A percentile compares a stretch with the other conserved stretches of the same genome.
Evolutionary conservation across 2,113 vertebrate genomes (phyloP).

Genomic region (Apteryx owenii): DNA sequence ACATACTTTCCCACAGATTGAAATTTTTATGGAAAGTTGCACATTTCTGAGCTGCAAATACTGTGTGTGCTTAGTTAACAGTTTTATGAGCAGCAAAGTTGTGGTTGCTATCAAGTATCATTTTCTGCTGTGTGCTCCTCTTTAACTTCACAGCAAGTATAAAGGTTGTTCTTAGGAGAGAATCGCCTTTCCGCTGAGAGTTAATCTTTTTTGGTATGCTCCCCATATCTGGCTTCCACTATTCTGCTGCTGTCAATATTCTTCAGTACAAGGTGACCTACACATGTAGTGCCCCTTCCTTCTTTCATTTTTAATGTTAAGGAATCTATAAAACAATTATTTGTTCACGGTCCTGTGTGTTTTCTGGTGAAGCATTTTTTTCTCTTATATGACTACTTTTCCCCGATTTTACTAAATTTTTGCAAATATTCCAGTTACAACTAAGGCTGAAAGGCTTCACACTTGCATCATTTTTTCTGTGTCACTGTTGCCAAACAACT

Average conservation of each 20-base stretch:
- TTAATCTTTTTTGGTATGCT: constrained; percentile 45
- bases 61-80: constrained; percentile 22
- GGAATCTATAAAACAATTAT: background rate
- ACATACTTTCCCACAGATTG: background rate
- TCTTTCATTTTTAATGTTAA: constrained; percentile 10
- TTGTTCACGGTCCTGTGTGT: background rate
- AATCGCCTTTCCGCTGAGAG: constrained; percentile 44
- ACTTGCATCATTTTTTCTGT: background rate
- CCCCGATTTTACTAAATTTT: background rate
- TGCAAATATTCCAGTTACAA: background rate
- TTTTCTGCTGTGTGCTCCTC: constrained; percentile 29
- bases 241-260: background rate
- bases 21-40: background rate
- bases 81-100: background rate
- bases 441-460: background rate
- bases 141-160: constrained; percentile 32
- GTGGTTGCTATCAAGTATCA: constrained; percentile 9
- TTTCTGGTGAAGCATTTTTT: background rate
- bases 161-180: constrained; percentile 24
- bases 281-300: background rate
- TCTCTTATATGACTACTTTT: background rate
- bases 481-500: background rate
- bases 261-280: background rate
- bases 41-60: background rate
- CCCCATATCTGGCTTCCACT: constrained; percentile 2